Evolutionary conservation across 1,140 invertebrate genomes (phyloP).

Genomic region (Bombus fervidus): DNA sequence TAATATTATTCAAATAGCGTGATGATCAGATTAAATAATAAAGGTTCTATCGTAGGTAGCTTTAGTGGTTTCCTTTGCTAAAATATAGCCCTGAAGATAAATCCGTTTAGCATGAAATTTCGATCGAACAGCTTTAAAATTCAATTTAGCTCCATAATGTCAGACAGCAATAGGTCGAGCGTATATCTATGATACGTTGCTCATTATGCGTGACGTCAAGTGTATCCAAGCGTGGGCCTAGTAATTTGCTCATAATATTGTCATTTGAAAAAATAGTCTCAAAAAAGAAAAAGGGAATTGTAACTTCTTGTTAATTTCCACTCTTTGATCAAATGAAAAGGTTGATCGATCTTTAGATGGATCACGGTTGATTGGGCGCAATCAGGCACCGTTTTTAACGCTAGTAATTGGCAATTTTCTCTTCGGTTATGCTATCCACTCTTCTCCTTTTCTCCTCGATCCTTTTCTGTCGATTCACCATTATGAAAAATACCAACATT

Average conservation of each 20-base stretch:
- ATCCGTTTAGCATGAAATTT: not conserved
- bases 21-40: not conserved
- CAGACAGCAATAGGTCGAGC: not conserved
- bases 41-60: not conserved
- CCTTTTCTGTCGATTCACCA: not conserved
- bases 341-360: not conserved
- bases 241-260: not conserved
- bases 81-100: not conserved
- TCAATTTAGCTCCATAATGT: not conserved
- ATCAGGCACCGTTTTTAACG: not conserved
- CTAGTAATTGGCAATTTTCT: slow-evolving; percentile 4
- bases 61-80: not conserved
- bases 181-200: not conserved
- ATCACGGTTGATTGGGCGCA: not conserved
- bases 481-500: not conserved
- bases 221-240: not conserved
- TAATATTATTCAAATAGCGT: not conserved
- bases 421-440: not conserved
- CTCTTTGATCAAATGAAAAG: not conserved
- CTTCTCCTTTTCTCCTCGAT: not conserved
- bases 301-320: not conserved
- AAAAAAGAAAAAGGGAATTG: not conserved
- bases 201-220: not conserved
- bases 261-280: not conserved
- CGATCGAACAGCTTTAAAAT: not conserved